Evolutionary conservation across 2,113 vertebrate genomes (phyloP), one percentile per base, ranked within the genome.

Genomic region (Lucifuga dentata): DNA sequence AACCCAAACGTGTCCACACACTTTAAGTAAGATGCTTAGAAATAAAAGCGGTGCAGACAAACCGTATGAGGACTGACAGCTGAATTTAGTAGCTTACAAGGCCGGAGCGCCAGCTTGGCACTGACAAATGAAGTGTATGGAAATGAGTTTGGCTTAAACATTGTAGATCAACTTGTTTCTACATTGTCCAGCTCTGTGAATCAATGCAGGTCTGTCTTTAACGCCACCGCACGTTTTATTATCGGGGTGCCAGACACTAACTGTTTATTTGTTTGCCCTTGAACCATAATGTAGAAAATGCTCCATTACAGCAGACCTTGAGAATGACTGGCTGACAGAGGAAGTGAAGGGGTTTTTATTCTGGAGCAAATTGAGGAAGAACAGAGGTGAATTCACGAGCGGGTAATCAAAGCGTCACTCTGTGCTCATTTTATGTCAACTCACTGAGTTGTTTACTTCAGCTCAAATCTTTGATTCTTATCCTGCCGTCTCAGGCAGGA

Each of bases 91-190:
- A 29, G 55, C 23, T 68, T 35, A 61, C 73, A 68, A 75, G 65
- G 73, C 60, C 68, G 46, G 11, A 65, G 73, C 19, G 5, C 16
- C 53, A 46, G 59, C 52, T 68, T 60, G 73, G 57, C 79, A 76
- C 33, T 66, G 69, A 69, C 43, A 76, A 78, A 85, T 81, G 66
- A 70, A 72, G 70, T 66, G 56, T 68, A 73, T 76, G 83, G 69
- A 81, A 80, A 81, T 80, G 61, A 86, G 61, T 51, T 46, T 20
- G 49, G 55, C 73, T 75, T 79, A 59, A 82, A 82, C 26, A 29
- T 49, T 55, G 57, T 76, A 52, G 69, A 82, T 82, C 52, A 78
- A 78, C 75, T 69, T 83, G 74, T 84, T 83, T 73, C 50, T 64
- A 32, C 12, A 44, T 76, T 71, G 68, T 52, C 52, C 26, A 3